phyloP scores from a whole-genome alignment of 2,797 vertebrate genomes.

The Propithecus deckenii region DNA sequence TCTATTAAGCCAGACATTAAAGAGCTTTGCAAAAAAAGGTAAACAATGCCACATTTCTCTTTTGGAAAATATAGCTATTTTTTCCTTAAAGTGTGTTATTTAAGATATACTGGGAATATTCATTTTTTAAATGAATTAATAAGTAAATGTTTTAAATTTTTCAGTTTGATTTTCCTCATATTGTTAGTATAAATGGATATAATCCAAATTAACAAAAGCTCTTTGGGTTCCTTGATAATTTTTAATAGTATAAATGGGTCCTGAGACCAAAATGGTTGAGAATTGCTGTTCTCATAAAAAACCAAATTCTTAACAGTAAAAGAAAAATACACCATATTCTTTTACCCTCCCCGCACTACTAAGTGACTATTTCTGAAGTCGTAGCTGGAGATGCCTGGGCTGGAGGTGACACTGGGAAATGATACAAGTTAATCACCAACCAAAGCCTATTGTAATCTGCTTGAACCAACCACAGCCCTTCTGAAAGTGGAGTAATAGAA shows the following conservation, averaged over 20 bases:
- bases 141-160: neutral
- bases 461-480: neutral
- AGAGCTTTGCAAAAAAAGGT: neutral
- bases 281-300: neutral
- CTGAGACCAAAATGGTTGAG: neutral
- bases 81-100: neutral
- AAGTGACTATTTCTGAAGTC: neutral
- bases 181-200: neutral
- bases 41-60: neutral
- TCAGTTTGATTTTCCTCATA: neutral
- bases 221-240: neutral
- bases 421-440: neutral
- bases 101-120: neutral
- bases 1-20: neutral
- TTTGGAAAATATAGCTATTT: neutral
- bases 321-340: neutral
- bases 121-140: slow-evolving; percentile 6
- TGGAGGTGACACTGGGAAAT: neutral
- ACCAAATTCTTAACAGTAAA: neutral
- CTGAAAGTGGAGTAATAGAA: neutral
- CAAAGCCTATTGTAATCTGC: neutral
- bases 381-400: neutral
- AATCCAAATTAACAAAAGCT: neutral
- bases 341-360: neutral
- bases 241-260: slow-evolving; percentile 3